Conservation (phyloP, 1,140 invertebrate genomes). For the Zaprionus capensis region DNA sequence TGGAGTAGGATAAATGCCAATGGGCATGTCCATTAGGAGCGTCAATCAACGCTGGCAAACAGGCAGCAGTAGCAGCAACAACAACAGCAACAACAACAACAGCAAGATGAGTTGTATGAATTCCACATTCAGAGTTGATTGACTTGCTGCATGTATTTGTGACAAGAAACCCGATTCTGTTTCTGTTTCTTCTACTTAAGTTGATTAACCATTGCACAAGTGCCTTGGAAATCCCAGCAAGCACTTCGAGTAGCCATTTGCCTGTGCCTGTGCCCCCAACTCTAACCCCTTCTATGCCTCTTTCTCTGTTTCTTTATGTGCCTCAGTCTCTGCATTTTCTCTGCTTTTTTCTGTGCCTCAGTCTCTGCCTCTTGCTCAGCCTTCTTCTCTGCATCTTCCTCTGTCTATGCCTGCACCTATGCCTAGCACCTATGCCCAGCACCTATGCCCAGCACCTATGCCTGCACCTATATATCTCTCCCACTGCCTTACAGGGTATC, state of each 20-base stretch:
- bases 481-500: background rate
- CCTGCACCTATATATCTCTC: too few relatives aligned
- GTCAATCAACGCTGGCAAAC: constrained; percentile 30
- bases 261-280: background rate
- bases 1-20: constrained; percentile 17
- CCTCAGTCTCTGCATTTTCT: background rate
- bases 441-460: background rate
- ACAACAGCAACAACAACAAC: constrained; percentile 1
- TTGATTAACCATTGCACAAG: constrained; percentile 2
- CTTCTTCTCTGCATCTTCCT: background rate
- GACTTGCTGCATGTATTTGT: constrained; percentile 11
- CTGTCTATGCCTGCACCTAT: too few relatives aligned
- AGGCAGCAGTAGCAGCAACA: constrained; percentile 1
- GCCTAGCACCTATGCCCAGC: too few relatives aligned
- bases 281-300: background rate
- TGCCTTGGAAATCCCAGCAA: background rate
- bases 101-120: background rate
- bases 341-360: background rate
- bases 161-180: background rate
- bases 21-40: constrained; percentile 31
- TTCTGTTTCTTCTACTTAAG: constrained; percentile 3
- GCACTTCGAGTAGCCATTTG: background rate
- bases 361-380: background rate
- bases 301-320: background rate
- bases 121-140: constrained; percentile 9